Percentiles rank a stretch among this genome's conserved stretches.
Conservation (phyloP, 2,113 vertebrate species). For the Heterotilapia buettikoferi region DNA sequence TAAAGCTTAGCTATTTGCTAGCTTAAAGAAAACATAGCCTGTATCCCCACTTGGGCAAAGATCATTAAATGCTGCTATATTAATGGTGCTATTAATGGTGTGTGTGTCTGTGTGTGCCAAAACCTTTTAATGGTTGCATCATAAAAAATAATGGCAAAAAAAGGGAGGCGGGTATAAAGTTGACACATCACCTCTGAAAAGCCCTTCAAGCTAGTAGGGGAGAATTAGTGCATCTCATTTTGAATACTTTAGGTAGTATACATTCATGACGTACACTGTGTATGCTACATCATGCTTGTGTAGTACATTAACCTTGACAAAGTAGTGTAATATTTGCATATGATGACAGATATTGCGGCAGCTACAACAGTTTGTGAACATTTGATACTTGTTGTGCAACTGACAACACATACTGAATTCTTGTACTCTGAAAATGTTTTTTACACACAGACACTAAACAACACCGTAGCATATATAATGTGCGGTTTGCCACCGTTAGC, state of each 20-base stretch:
- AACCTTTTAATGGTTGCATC: slow-evolving; percentile 13
- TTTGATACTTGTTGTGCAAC: fast-evolving
- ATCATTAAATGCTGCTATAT: background rate
- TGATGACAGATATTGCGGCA: fast-evolving
- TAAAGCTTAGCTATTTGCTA: background rate
- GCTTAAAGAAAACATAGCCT: background rate
- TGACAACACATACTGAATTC: background rate
- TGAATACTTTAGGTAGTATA: background rate
- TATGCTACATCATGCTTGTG: background rate
- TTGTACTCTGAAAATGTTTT: background rate
- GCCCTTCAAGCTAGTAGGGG: background rate
- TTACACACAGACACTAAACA: background rate
- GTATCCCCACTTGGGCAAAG: background rate
- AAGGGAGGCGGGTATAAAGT: background rate
- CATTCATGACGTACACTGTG: background rate
- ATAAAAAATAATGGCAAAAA: background rate
- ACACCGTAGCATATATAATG: background rate
- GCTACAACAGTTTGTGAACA: background rate
- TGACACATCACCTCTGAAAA: background rate
- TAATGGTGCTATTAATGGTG: background rate
- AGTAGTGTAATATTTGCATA: background rate
- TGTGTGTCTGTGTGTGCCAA: background rate
- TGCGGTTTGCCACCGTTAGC: background rate
- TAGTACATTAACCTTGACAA: background rate
- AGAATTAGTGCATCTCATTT: background rate